Base-by-base conservation (phyloP, 2,888 invertebrate genomes). In the Agriopis marginaria region DNA sequence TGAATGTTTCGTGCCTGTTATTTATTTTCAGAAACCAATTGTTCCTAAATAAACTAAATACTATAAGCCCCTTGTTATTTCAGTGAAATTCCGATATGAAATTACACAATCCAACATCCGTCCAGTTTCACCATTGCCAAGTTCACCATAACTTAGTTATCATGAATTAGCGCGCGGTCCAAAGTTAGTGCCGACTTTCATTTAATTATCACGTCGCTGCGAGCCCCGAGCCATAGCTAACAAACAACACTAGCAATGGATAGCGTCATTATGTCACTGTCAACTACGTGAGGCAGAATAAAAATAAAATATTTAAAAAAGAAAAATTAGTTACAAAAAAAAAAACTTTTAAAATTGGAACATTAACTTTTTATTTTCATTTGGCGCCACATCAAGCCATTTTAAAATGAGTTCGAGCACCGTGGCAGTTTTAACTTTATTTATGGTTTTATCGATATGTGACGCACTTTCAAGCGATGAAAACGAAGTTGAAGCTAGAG, bases 401-500 rank as follows among this genome's bases (percentile, higher is more conserved):
- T 59, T 65, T 44, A 63, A 78, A 73, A 87, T 86, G 86, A 69
- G 70, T 71, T 72, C 55, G 7, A 70, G 76, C 72, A 72, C 64
- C 66, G 75, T 83, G 61, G 55, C 79, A 56, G 56, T 84, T 68
- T 67, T 84, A 68, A 68, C 83, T 53, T 64, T 83, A 47, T 65
- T 75, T 23, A 55, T 60, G 14, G 79, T 69, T 62, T 59, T 84
- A 44, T 71, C 77, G 44, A 63, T 76, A 5, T 81, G 85, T 78
- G 82, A 81, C 51, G 85, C 84, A 3, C 66, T 76, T 61, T 45
- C 51, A 53, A 61, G 68, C 3, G 79, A 80, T 50, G 76, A 70
- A 54, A 76, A 78, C 63, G 81, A 79, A 17, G 72, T 88, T 4
- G 91, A 92, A 79, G 73, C 83, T 9, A 84, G 92, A 79, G 92